Evolutionary conservation across 2,797 vertebrate species (phyloP), one percentile per base, ranked within the genome.

Genomic region (Sorex maritimensis): DNA sequence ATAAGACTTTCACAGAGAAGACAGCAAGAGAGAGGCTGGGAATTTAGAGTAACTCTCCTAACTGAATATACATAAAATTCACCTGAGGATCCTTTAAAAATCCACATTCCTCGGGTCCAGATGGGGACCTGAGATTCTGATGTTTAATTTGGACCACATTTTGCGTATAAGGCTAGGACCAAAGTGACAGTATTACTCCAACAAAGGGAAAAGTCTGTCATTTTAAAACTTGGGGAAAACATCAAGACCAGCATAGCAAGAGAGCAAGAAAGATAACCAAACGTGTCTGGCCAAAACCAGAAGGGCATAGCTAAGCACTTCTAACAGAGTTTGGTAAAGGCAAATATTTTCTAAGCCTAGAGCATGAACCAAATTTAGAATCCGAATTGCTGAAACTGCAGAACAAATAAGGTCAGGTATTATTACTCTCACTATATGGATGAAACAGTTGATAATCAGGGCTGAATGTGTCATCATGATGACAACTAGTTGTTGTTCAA

Each of bases 141-240:
- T 14, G 26, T 68, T 58, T n/a, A 38, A 58, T 75, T 73, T 46
- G 80, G 9, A 74, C 9, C 3, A 38, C 9, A 55, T 30, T n/a
- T 86, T 87, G 12, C 91, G 61, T 38, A 79, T 10, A 24, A 74
- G 61, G n/a, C 8, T 6, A 63, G 21, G 34, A 21, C 9, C 41
- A 73, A 58, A 55, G 52, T 55, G 52, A 14, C 17, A 14, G 21
- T 44, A 61, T 78, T 44, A 69, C 10, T 61, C 2, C 74, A 78
- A 28, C 15, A 28, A 34, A 5, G 24, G 28, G 23, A 79, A 41
- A 38, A 38, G 11, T 1, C 6, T 28, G 11, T 34, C 30, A 71
- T 10, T n/a, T 81, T 44, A 61, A 93, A 78, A 67, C 7, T n/a
- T 17, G 26, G 23, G 41, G 61, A n/a, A 84, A 88, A 52, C 74